These are phyloP conservation scores for Petrophora chlorosata DNA, from an alignment of 2,888 invertebrate genomes.

Conservation along the genomic window DNA sequence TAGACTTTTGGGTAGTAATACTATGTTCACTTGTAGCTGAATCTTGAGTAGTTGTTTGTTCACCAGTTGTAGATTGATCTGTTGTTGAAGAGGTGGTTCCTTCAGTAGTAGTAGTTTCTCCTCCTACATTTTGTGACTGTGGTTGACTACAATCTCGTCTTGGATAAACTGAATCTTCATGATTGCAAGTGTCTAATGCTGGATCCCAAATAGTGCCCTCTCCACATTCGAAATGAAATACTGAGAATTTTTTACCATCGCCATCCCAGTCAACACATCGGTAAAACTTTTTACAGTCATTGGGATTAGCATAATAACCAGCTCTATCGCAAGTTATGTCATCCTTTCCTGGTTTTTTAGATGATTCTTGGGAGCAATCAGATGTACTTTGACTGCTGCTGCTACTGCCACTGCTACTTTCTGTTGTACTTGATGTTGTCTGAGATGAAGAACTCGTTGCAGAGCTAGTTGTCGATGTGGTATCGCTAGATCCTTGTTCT, in stretches of 20 bases:
- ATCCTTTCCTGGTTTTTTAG: conserved; percentile 51
- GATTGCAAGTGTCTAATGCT: conserved; percentile 86
- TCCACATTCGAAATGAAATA: conserved; percentile 87
- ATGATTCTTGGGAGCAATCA: conserved; percentile 52
- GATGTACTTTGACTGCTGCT: conserved; percentile 42
- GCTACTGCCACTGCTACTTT: conserved; percentile 35
- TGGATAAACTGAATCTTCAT: conserved; percentile 86
- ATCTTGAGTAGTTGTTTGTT: conserved; percentile 33
- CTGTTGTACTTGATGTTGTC: conserved; percentile 43
- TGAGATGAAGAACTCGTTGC: conserved; percentile 26
- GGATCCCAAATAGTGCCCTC: conserved; percentile 90
- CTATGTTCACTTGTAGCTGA: conserved; percentile 32
- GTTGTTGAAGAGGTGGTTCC: conserved; percentile 42
- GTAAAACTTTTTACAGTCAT: conserved; percentile 86
- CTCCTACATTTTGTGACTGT: conserved; percentile 47
- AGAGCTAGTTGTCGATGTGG: conserved; percentile 34
- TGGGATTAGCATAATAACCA: conserved; percentile 85
- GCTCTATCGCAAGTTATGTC: conserved; percentile 78
- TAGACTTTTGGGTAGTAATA: conserved; percentile 38
- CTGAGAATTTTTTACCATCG: conserved; percentile 81
- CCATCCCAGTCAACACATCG: conserved; percentile 86
- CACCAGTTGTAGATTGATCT: conserved; percentile 36
- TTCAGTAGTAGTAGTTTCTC: conserved; percentile 25
- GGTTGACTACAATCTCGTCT: conserved; percentile 68
- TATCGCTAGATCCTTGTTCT: conserved; percentile 34